Conservation (phyloP, 2,888 invertebrate genomes). For the Agrypnus murinus region DNA sequence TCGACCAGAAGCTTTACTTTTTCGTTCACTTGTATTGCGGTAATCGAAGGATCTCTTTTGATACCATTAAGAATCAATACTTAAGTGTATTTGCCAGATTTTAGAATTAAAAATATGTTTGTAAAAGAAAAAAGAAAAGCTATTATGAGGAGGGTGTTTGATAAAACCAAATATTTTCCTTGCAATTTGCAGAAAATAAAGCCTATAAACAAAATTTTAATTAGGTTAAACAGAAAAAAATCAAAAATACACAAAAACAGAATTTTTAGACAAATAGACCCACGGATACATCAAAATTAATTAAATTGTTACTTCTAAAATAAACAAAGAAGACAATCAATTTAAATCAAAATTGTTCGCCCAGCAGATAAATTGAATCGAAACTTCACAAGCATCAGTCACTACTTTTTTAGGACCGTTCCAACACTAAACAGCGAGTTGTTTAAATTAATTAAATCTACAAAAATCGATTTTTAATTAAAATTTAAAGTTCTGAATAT, state of each 20-base stretch:
- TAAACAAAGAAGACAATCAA: conserved; percentile 49
- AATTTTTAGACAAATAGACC: not conserved
- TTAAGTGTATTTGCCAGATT: too few relatives aligned
- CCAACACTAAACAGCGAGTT: conserved; percentile 39
- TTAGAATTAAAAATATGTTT: too few relatives aligned
- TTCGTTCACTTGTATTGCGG: too few relatives aligned
- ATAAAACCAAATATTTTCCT: conserved; percentile 9
- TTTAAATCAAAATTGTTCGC: conserved; percentile 41
- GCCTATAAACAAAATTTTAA: conserved; percentile 21
- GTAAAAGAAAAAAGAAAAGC: too few relatives aligned
- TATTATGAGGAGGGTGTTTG: not conserved
- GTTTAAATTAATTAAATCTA: conserved; percentile 46
- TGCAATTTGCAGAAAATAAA: conserved; percentile 9
- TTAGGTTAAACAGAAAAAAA: conserved; percentile 6
- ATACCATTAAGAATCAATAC: too few relatives aligned
- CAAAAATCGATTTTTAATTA: conserved; percentile 44
- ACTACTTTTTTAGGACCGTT: conserved; percentile 37
- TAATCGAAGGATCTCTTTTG: too few relatives aligned
- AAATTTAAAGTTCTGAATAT: conserved; percentile 31
- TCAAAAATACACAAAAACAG: conserved; percentile 5
- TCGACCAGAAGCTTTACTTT: too few relatives aligned
- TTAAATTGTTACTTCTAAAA: conserved; percentile 46
- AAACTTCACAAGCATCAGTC: conserved; percentile 43
- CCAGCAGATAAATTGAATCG: conserved; percentile 41
- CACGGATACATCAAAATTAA: conserved; percentile 43